A percentile compares a stretch with the other conserved stretches of the same genome.
These are phyloP conservation scores for Nomia melanderi DNA, from an alignment of 1,140 invertebrate species.

Conservation along the genomic window DNA sequence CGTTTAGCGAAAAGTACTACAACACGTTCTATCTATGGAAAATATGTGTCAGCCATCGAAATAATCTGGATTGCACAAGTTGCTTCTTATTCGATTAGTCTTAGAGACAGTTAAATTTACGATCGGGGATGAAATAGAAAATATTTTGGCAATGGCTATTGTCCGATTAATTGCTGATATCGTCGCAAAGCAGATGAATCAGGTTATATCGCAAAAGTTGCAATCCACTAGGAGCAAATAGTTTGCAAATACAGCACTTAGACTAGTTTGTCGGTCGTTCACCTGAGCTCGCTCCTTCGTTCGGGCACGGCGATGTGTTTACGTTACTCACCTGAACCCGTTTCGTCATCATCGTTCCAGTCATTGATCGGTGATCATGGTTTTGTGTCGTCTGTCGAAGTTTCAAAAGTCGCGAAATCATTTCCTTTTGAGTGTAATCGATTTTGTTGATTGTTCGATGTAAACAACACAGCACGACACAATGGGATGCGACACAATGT, in stretches of 20 bases:
- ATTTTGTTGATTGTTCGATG: background rate
- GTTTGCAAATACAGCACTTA: slow-evolving; percentile 34
- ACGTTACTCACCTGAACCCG: slow-evolving; percentile 45
- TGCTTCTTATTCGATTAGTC: too few species aligned
- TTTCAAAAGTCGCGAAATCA: background rate
- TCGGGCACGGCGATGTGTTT: slow-evolving; percentile 19
- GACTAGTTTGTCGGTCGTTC: slow-evolving; percentile 66
- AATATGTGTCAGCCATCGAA: too few species aligned
- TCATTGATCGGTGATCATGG: background rate
- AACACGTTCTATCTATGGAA: too few species aligned
- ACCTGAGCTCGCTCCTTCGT: slow-evolving; percentile 52
- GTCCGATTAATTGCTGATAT: too few species aligned
- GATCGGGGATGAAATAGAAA: too few species aligned
- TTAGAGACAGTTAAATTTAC: too few species aligned
- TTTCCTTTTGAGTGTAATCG: background rate
- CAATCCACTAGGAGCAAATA: slow-evolving; percentile 2
- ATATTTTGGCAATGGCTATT: too few species aligned
- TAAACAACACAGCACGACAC: background rate
- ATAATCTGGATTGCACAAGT: too few species aligned
- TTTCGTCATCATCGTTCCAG: slow-evolving; percentile 38
- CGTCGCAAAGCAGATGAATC: too few species aligned
- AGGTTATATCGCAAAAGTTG: background rate
- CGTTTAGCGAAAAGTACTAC: background rate
- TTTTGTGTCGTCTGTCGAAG: background rate
- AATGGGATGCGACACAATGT: background rate